These are phyloP conservation scores for Dicaeum eximium DNA, from an alignment of 2,113 vertebrate genomes.

Conservation along the genomic window DNA sequence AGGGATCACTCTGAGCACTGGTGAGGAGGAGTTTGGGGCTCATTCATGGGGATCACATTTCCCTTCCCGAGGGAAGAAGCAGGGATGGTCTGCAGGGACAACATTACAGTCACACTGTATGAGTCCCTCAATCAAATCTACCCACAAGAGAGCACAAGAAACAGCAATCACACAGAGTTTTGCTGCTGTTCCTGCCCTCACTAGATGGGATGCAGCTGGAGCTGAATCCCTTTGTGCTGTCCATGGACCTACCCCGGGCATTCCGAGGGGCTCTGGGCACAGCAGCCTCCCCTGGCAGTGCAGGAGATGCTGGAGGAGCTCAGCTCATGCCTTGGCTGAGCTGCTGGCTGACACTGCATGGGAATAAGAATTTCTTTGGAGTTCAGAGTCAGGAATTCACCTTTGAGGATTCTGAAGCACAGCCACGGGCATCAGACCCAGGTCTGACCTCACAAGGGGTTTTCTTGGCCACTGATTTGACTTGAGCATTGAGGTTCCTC, in stretches of 20 bases:
- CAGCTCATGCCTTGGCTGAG: neutral
- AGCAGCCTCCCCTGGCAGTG: neutral
- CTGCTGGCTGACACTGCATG: neutral
- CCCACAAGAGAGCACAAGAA: neutral
- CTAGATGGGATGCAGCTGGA: neutral
- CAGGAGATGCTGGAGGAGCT: neutral
- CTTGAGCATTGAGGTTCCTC: neutral
- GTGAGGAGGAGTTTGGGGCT: neutral
- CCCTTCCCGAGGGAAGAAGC: neutral
- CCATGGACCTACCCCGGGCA: rapidly evolving
- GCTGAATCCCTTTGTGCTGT: neutral
- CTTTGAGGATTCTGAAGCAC: neutral
- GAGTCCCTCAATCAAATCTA: rapidly evolving
- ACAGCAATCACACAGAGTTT: neutral
- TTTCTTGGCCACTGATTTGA: neutral
- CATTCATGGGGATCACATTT: rapidly evolving
- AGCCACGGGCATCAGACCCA: neutral
- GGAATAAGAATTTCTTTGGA: neutral
- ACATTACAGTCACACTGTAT: rapidly evolving
- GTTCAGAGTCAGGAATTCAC: neutral
- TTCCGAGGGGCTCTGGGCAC: neutral
- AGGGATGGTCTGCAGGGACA: neutral
- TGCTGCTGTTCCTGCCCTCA: neutral
- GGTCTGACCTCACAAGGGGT: neutral
- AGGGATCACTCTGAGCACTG: neutral